Evolutionary conservation across 2,888 invertebrate species (phyloP).

Genomic region (Meta bourneti): DNA sequence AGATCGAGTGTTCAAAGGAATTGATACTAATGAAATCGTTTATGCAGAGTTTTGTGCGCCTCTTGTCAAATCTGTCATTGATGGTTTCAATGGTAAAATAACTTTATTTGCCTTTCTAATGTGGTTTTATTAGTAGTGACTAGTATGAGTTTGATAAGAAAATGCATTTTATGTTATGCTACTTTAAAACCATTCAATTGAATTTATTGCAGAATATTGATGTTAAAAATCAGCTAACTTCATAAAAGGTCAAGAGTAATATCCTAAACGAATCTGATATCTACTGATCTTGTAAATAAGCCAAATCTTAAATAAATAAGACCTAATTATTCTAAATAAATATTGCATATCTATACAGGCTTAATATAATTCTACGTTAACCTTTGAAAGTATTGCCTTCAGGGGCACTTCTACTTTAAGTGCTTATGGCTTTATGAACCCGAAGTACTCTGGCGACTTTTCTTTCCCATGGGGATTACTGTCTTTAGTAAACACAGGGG

Average conservation of each 20-base stretch:
- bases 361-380: too few relatives aligned
- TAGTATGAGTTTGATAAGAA: background rate
- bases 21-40: slow-evolving; percentile 84
- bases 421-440: too few relatives aligned
- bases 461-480: too few relatives aligned
- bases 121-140: background rate
- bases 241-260: background rate
- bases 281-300: background rate
- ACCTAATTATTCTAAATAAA: too few relatives aligned
- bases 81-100: slow-evolving; percentile 85
- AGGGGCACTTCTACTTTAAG: too few relatives aligned
- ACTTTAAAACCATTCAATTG: background rate
- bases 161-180: too few relatives aligned
- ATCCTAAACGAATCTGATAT: background rate
- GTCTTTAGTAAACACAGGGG: too few relatives aligned
- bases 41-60: slow-evolving; percentile 87
- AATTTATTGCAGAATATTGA: background rate
- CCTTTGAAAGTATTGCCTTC: too few relatives aligned
- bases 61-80: slow-evolving; percentile 84
- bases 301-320: too few relatives aligned
- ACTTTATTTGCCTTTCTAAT: background rate
- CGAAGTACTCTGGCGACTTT: too few relatives aligned
- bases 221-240: background rate
- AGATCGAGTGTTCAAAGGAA: slow-evolving; percentile 88
- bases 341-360: too few relatives aligned